Conservation (phyloP, 2,113 vertebrate species). For the Calypte anna region DNA sequence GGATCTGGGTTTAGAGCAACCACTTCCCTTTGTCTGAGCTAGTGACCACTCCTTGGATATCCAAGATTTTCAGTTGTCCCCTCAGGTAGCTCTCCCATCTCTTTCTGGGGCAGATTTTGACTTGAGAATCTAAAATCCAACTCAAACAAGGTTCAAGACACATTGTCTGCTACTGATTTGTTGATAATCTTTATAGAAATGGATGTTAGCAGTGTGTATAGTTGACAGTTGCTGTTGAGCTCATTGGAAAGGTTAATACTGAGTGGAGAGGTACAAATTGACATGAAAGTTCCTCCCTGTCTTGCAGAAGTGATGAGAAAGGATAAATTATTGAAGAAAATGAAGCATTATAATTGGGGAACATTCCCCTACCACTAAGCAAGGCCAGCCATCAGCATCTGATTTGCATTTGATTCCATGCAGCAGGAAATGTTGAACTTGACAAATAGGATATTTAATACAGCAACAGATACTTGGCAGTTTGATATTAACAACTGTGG, state of each 20-base stretch:
- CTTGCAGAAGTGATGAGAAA: slow-evolving; percentile 32
- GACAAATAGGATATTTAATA: slow-evolving; percentile 94
- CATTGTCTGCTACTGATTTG: neutral
- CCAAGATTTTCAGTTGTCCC: neutral
- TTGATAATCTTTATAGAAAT: neutral
- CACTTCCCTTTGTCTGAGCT: neutral
- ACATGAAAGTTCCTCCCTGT: neutral
- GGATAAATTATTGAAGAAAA: slow-evolving; percentile 53
- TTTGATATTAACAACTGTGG: slow-evolving; percentile 99
- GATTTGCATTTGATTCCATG: slow-evolving; percentile 83
- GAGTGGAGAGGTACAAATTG: neutral
- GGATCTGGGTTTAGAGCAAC: neutral
- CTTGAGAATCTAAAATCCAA: neutral
- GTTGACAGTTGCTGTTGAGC: neutral
- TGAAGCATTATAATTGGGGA: slow-evolving; percentile 47
- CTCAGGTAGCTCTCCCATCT: neutral
- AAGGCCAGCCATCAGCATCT: slow-evolving; percentile 61
- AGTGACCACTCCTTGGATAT: neutral
- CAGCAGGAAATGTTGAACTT: slow-evolving; percentile 92
- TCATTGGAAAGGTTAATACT: neutral
- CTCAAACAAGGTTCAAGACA: neutral
- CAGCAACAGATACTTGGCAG: slow-evolving; percentile 92
- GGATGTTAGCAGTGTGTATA: neutral
- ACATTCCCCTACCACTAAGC: slow-evolving; percentile 25
- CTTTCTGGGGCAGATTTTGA: neutral